Percentiles rank a stretch among this genome's conserved stretches.
Conservation (phyloP, 2,797 vertebrate species). For the Micrastur ruficollis region DNA sequence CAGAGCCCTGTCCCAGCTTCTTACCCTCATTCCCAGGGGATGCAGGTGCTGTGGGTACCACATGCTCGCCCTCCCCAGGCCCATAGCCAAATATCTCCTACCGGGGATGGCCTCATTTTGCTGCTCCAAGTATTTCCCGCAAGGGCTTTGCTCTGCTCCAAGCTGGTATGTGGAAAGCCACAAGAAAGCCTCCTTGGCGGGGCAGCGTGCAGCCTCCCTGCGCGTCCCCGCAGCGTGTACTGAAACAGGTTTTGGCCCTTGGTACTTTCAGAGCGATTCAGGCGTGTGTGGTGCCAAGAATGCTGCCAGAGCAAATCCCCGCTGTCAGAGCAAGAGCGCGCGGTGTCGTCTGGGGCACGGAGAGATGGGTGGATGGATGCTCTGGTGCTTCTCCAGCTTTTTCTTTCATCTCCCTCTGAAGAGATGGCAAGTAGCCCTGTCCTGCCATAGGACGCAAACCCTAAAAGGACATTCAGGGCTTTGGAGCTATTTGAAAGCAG, state of each 20-base stretch:
- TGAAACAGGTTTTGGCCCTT: background rate
- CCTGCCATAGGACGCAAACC: too few relatives aligned
- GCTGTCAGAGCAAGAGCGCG: rapidly evolving
- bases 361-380: background rate
- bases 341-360: background rate
- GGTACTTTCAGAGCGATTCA: background rate
- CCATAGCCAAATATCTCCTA: background rate
- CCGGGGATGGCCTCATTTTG: background rate
- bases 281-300: rapidly evolving
- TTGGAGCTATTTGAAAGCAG: background rate
- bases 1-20: too few relatives aligned
- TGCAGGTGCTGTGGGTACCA: background rate
- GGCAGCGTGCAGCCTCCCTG: background rate
- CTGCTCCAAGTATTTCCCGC: background rate
- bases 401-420: background rate
- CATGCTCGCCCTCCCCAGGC: background rate
- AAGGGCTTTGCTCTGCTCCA: background rate
- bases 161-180: background rate
- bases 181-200: rapidly evolving
- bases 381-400: background rate
- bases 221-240: rapidly evolving
- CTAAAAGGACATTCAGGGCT: background rate
- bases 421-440: background rate
- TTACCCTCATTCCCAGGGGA: background rate
- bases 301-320: background rate